Base-by-base conservation (phyloP, 2,113 vertebrate genomes). In the Cairina moschata region DNA sequence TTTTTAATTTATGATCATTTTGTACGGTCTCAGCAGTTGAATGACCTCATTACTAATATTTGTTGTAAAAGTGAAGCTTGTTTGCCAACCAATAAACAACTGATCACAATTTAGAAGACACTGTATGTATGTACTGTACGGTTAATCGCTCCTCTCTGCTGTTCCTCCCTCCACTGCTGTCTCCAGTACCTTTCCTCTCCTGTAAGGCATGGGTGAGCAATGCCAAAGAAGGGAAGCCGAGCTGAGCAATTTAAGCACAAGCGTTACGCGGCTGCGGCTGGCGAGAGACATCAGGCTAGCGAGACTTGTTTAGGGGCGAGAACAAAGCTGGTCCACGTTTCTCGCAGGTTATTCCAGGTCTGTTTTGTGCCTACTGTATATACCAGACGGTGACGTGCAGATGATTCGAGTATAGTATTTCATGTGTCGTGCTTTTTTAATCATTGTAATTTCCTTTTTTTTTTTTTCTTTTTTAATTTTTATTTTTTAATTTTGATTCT, bases 1-100 rank as follows among this genome's bases (percentile, higher is more conserved):
- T 46, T 98, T 98, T 98, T 96, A 98, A 98, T 98, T 99, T 99
- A 99, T 99, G 98, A 98, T 99, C 97, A 97, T 98, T 99, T 98
- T 98, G 98, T 99, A 98, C 58, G 98, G 98, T 98, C 98, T 98
- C 98, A 98, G 98, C 90, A 99, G 98, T 98, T 98, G 98, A 98
- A 98, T 98, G 98, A 98, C 98, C 98, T 98, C 98, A 98, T 99
- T 98, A 99, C 98, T 99, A 98, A 99, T 99, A 99, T 98, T 98
- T 99, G 99, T 99, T 99, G 99, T 99, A 98, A 99, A 98, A 98
- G 99, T 99, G 98, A 98, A 98, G 98, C 98, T 98, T 99, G 98
- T 99, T 99, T 99, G 98, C 98, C 98, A 98, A 99, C 98, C 99
- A 99, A 99, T 99, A 99, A 99, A 99, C 98, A 98, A 98, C 98